A percentile compares a stretch with the other conserved stretches of the same genome.
Conservation (phyloP, 2,113 vertebrate species). For the Menidia beryllina region DNA sequence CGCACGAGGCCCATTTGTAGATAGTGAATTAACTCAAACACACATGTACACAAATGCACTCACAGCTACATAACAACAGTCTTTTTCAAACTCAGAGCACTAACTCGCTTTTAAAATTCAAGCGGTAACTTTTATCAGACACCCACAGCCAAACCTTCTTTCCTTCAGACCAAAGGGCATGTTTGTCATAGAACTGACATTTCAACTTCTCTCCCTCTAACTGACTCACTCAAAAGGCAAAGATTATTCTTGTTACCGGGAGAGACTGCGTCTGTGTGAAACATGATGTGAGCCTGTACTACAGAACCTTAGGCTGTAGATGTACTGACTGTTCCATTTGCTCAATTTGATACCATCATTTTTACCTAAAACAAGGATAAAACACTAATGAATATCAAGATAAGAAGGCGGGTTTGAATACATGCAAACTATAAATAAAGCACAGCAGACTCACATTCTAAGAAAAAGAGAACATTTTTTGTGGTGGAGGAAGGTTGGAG, state of each 20-base stretch:
- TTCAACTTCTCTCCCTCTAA: conserved; percentile 59
- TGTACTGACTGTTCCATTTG: conserved; percentile 11
- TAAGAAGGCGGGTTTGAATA: conserved; percentile 12
- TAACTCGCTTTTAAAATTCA: conserved; percentile 50
- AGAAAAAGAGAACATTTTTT: conserved; percentile 21
- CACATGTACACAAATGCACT: not conserved
- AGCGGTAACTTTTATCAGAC: conserved; percentile 62
- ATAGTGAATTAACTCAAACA: conserved; percentile 6
- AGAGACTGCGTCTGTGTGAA: conserved; percentile 44
- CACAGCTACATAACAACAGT: conserved; percentile 25
- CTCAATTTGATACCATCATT: conserved; percentile 30
- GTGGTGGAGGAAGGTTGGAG: conserved; percentile 36
- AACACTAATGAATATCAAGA: not conserved
- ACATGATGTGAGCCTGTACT: conserved; percentile 48
- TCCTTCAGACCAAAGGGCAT: conserved; percentile 65
- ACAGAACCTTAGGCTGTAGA: conserved; percentile 40
- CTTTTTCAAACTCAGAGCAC: conserved; percentile 55
- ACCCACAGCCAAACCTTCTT: conserved; percentile 51
- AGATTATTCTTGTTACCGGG: conserved; percentile 66
- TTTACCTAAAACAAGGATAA: conserved; percentile 9
- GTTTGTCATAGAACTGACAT: conserved; percentile 70
- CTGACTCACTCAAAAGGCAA: conserved; percentile 67
- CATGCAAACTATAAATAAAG: conserved; percentile 47
- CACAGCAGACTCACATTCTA: conserved; percentile 31
- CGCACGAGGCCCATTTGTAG: conserved; percentile 70